phyloP scores from a whole-genome alignment of 2,888 invertebrate species.

The Melitaea athalia region DNA sequence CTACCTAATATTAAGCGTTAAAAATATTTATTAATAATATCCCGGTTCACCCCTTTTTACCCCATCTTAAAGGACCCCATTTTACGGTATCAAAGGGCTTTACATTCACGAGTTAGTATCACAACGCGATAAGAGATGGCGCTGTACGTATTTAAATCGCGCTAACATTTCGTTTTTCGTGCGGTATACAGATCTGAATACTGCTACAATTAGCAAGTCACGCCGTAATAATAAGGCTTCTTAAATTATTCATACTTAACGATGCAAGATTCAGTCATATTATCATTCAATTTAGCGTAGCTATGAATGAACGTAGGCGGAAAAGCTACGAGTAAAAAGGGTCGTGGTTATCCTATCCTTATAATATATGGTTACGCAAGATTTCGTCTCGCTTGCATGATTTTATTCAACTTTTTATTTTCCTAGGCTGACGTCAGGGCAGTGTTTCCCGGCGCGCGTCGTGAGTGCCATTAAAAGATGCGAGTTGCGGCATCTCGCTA shows the following conservation, averaged over 20 bases:
- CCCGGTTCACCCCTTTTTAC: no score
- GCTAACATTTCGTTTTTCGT: no score
- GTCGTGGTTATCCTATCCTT: not conserved
- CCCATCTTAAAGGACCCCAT: no score
- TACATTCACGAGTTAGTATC: no score
- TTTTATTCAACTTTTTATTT: slow-evolving; percentile 3
- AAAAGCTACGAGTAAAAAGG: not conserved
- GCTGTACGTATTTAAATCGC: no score
- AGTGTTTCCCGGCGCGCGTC: slow-evolving; percentile 1
- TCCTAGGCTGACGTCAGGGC: slow-evolving; percentile 6
- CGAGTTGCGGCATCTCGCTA: slow-evolving; percentile 1
- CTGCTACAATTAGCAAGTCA: not conserved
- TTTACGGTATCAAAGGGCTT: no score
- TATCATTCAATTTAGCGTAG: not conserved
- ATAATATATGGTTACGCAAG: slow-evolving; percentile 5
- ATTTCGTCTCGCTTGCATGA: not conserved
- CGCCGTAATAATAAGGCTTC: not conserved
- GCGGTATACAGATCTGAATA: not conserved
- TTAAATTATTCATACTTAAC: not conserved
- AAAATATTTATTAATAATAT: no score
- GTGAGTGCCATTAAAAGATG: slow-evolving; percentile 2
- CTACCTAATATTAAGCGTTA: no score
- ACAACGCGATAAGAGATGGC: no score
- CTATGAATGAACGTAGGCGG: slow-evolving; percentile 2
- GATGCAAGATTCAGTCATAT: not conserved